A percentile compares a stretch with the other conserved stretches of the same genome.
These are phyloP conservation scores for Pluvianellus socialis DNA, from an alignment of 2,113 vertebrate species.

Conservation along the genomic window DNA sequence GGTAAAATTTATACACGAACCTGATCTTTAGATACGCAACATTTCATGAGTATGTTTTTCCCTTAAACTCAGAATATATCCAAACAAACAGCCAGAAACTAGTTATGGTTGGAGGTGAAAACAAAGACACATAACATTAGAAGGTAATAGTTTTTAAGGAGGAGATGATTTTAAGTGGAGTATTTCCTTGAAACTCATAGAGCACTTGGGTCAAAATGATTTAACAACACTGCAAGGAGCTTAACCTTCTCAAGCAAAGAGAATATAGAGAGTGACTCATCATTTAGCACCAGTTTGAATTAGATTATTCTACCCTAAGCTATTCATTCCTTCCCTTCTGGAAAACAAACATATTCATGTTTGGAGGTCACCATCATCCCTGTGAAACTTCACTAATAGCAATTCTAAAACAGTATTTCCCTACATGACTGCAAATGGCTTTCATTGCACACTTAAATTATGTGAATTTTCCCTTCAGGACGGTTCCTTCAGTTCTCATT, in stretches of 20 bases:
- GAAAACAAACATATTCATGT: neutral
- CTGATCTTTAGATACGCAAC: neutral
- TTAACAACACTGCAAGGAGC: neutral
- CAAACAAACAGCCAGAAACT: neutral
- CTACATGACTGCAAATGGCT: neutral
- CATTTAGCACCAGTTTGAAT: neutral
- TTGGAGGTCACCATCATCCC: neutral
- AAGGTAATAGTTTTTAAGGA: neutral
- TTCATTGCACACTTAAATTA: neutral
- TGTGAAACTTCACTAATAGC: neutral
- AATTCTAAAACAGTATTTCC: neutral
- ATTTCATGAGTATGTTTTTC: neutral
- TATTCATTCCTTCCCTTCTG: neutral
- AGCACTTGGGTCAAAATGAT: constrained; percentile 14
- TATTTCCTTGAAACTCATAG: neutral
- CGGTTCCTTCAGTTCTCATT: constrained; percentile 34
- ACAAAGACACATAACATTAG: neutral
- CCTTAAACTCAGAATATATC: neutral
- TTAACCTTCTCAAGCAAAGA: constrained; percentile 4
- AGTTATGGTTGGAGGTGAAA: neutral
- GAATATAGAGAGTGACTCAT: neutral
- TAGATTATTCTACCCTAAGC: neutral
- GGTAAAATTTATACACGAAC: neutral
- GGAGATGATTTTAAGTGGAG: neutral
- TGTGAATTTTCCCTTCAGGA: neutral